These are phyloP conservation scores for Chirona hameri DNA, from an alignment of 2,888 invertebrate genomes.

Conservation along the genomic window DNA sequence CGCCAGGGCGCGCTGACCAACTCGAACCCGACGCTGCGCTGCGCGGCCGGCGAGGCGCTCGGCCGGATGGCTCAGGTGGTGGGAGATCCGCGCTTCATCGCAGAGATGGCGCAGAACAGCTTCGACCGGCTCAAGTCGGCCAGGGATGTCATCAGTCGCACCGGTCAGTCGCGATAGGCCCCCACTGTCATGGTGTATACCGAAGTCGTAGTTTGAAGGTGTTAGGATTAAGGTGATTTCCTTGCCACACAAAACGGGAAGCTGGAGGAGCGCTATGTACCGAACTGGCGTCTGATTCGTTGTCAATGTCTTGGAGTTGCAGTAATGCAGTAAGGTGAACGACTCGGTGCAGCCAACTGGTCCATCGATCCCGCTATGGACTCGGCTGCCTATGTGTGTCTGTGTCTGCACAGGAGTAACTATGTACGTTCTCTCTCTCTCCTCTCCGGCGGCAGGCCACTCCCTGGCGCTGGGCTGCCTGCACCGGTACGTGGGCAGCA, in stretches of 20 bases:
- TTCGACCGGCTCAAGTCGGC: constrained; percentile 83
- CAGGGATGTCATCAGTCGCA: constrained; percentile 79
- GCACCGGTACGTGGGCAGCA: constrained; percentile 91
- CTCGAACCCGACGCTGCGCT: constrained; percentile 63
- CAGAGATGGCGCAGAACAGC: constrained; percentile 82
- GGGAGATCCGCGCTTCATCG: constrained; percentile 79
- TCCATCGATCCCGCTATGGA: no score
- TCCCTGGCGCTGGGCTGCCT: constrained; percentile 92
- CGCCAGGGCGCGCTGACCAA: constrained; percentile 51
- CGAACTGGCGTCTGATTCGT: no score
- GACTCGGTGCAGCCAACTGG: no score
- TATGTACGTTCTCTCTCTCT: background rate
- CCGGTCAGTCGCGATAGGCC: constrained; percentile 51
- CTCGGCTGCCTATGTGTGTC: no score
- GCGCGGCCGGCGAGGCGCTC: constrained; percentile 91
- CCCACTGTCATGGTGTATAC: no score
- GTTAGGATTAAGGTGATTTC: no score
- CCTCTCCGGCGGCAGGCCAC: constrained; percentile 52
- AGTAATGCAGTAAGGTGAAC: no score
- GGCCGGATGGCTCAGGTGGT: constrained; percentile 90
- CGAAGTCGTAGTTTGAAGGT: no score
- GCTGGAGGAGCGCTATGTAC: no score
- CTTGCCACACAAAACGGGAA: no score
- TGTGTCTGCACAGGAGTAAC: no score
- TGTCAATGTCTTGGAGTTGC: no score